A percentile compares a stretch with the other conserved stretches of the same genome.
Conservation (phyloP, 2,113 vertebrate genomes). For the Dolichallabes microphthalmus region DNA sequence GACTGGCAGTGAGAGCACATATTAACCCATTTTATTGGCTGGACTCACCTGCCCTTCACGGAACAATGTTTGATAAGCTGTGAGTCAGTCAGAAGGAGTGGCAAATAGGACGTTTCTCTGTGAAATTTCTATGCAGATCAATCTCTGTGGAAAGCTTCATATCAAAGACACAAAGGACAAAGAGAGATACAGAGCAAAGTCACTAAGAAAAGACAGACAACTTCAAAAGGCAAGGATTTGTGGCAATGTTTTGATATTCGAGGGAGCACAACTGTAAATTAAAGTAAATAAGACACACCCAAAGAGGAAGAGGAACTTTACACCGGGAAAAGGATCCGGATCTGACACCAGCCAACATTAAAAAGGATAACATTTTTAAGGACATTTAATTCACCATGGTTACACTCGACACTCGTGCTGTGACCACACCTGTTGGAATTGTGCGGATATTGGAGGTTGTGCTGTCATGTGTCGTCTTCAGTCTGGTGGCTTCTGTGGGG, state of each 20-base stretch:
- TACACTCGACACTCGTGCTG: slow-evolving; percentile 52
- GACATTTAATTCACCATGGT: slow-evolving; percentile 36
- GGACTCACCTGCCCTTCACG: neutral
- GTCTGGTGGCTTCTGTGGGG: slow-evolving; percentile 73
- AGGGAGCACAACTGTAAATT: neutral
- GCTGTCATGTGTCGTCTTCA: slow-evolving; percentile 78
- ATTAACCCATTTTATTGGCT: slow-evolving; percentile 14
- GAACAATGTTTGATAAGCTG: slow-evolving; percentile 20
- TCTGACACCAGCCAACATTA: neutral
- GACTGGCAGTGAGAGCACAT: neutral
- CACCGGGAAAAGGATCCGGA: neutral
- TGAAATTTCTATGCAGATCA: neutral
- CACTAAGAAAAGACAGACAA: neutral
- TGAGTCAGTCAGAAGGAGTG: slow-evolving; percentile 9
- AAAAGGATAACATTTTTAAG: slow-evolving; percentile 10
- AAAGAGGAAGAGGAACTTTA: neutral
- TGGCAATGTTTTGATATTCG: no score
- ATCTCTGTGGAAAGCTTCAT: neutral
- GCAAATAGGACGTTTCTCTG: neutral
- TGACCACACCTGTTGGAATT: slow-evolving; percentile 73
- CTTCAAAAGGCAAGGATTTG: neutral
- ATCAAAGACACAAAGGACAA: neutral
- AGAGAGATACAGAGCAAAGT: neutral
- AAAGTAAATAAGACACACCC: neutral
- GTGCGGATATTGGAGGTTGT: slow-evolving; percentile 74